phyloP scores from a whole-genome alignment of 2,113 vertebrate genomes.

The Gila orcuttii region DNA sequence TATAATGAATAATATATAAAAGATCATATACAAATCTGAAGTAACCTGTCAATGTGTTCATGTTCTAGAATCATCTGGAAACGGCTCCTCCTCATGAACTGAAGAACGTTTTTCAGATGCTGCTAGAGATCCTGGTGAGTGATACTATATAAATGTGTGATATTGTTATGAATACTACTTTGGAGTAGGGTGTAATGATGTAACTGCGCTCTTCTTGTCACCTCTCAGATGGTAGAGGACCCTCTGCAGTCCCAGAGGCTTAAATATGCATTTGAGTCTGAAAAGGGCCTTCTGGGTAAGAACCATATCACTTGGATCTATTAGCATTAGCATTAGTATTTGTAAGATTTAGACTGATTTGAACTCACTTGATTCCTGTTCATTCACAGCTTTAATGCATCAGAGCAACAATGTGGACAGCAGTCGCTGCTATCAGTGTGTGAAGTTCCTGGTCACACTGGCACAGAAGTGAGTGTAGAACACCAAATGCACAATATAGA shows the following conservation, averaged over 20 bases:
- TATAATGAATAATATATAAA: background rate
- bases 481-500: background rate
- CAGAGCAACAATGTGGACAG: conserved; percentile 98
- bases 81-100: conserved; percentile 95
- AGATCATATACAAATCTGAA: background rate
- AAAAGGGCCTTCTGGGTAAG: conserved; percentile 94
- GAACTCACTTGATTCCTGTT: background rate
- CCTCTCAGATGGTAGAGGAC: conserved; percentile 90
- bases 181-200: background rate
- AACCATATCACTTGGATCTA: conserved; percentile 9
- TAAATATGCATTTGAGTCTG: conserved; percentile 96
- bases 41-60: background rate
- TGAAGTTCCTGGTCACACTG: conserved; percentile 96
- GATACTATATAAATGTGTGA: background rate
- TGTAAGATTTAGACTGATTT: background rate
- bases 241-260: conserved; percentile 91
- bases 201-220: conserved; percentile 27
- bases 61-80: conserved; percentile 88
- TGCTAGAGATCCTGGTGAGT: conserved; percentile 94
- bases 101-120: conserved; percentile 95
- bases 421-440: conserved; percentile 98
- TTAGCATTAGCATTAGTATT: background rate
- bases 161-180: background rate
- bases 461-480: conserved; percentile 93
- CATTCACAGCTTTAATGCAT: conserved; percentile 91